phyloP scores from a whole-genome alignment of 2,797 vertebrate genomes.

The Pachyuromys duprasi region DNA sequence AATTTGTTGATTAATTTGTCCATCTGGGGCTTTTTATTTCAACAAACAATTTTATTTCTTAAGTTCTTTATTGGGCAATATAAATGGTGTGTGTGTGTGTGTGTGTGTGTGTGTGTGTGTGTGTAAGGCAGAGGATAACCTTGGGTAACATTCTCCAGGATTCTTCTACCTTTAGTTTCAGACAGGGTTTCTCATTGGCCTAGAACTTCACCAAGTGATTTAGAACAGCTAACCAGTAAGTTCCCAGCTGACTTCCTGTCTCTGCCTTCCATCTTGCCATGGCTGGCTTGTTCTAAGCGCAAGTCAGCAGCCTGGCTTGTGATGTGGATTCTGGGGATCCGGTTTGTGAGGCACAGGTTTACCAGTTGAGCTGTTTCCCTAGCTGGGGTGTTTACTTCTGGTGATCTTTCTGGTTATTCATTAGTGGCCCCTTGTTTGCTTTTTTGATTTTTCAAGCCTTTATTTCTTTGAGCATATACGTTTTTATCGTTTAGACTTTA shows the following conservation, averaged over 20 bases:
- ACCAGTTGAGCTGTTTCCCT: not conserved
- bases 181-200: not conserved
- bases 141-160: not conserved
- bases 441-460: not conserved
- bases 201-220: not conserved
- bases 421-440: not conserved
- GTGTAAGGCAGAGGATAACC: not conserved
- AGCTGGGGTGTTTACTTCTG: not conserved
- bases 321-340: not conserved
- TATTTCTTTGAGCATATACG: not conserved
- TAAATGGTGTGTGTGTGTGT: not conserved
- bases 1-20: not conserved
- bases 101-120: not conserved
- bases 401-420: not conserved
- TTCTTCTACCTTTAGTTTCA: not conserved
- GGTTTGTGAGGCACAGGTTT: not conserved
- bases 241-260: not conserved
- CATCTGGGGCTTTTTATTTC: not conserved
- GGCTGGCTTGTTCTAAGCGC: not conserved
- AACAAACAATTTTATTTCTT: conserved; percentile 16
- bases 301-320: not conserved
- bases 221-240: not conserved
- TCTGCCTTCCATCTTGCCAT: not conserved
- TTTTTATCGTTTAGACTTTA: conserved; percentile 6
- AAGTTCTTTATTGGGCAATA: not conserved